A percentile compares a stretch with the other conserved stretches of the same genome.
These are phyloP conservation scores for Probaryconus sp. DNA, from an alignment of 1,140 invertebrate species.

Conservation along the genomic window DNA sequence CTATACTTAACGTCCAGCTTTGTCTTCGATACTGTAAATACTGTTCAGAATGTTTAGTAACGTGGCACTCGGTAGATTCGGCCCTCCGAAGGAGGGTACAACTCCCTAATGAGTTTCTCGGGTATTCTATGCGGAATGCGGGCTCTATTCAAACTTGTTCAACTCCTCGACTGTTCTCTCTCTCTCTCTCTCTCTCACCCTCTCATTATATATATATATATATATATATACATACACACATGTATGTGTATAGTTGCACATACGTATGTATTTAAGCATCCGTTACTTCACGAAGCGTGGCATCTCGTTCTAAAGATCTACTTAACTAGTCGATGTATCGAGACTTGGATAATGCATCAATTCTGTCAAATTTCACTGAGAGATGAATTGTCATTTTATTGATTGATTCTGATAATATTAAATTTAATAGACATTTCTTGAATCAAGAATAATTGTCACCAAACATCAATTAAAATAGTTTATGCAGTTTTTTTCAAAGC, in stretches of 20 bases:
- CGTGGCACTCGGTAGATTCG: slow-evolving; percentile 41
- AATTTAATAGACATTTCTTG: too few species aligned
- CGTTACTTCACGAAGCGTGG: slow-evolving; percentile 50
- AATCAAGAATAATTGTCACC: too few species aligned
- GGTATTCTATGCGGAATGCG: slow-evolving; percentile 73
- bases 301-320: slow-evolving; percentile 52
- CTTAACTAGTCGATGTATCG: slow-evolving; percentile 52
- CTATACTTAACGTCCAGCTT: slow-evolving; percentile 57
- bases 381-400: too few species aligned
- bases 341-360: slow-evolving; percentile 44
- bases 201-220: slow-evolving; percentile 51
- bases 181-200: too few species aligned
- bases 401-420: too few species aligned
- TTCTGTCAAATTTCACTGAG: slow-evolving; percentile 35
- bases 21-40: slow-evolving; percentile 61
- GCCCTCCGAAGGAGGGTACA: slow-evolving; percentile 47
- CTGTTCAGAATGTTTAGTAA: slow-evolving; percentile 43
- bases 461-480: too few species aligned
- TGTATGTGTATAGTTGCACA: slow-evolving; percentile 44
- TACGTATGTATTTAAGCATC: slow-evolving; percentile 41
- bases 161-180: slow-evolving; percentile 51
- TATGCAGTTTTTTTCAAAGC: too few species aligned
- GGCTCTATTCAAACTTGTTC: slow-evolving; percentile 71
- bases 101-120: slow-evolving; percentile 73
- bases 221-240: too few species aligned